Evolutionary conservation across 1,140 invertebrate species (phyloP).

Genomic region (Adelges cooleyi): DNA sequence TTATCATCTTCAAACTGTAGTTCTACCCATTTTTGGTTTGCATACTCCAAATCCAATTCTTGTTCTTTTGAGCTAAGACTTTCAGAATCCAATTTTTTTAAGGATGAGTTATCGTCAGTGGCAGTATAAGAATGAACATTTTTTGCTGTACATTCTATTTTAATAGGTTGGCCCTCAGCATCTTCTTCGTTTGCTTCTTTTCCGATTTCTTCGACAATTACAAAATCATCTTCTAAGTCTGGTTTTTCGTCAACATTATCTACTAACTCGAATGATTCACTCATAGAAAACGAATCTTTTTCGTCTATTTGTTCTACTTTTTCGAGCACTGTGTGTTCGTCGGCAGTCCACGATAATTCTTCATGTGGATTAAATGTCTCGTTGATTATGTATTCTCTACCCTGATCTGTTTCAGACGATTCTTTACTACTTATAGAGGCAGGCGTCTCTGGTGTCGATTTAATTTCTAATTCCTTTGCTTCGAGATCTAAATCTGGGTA

Average conservation of each 20-base stretch:
- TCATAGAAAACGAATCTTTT: constrained; percentile 35
- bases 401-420: constrained; percentile 49
- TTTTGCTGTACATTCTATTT: constrained; percentile 44
- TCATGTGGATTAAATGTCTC: constrained; percentile 45
- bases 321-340: constrained; percentile 44
- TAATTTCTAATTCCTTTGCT: constrained; percentile 31
- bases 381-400: constrained; percentile 46
- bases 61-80: constrained; percentile 36
- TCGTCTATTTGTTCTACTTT: constrained; percentile 29
- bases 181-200: constrained; percentile 69
- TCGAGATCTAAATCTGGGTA: constrained; percentile 44
- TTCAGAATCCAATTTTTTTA: constrained; percentile 34
- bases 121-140: constrained; percentile 41
- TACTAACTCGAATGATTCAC: constrained; percentile 79
- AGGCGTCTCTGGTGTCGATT: constrained; percentile 42
- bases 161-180: constrained; percentile 64
- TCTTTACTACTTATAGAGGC: constrained; percentile 49
- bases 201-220: constrained; percentile 73
- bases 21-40: constrained; percentile 75
- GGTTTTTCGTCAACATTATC: constrained; percentile 44
- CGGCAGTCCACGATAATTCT: constrained; percentile 43
- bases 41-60: constrained; percentile 46
- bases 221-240: constrained; percentile 72
- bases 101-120: constrained; percentile 61
- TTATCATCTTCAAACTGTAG: constrained; percentile 65